Evolutionary conservation across 2,888 invertebrate species (phyloP), one percentile per base, ranked within the genome.

Genomic region (Sthenelais limicola): DNA sequence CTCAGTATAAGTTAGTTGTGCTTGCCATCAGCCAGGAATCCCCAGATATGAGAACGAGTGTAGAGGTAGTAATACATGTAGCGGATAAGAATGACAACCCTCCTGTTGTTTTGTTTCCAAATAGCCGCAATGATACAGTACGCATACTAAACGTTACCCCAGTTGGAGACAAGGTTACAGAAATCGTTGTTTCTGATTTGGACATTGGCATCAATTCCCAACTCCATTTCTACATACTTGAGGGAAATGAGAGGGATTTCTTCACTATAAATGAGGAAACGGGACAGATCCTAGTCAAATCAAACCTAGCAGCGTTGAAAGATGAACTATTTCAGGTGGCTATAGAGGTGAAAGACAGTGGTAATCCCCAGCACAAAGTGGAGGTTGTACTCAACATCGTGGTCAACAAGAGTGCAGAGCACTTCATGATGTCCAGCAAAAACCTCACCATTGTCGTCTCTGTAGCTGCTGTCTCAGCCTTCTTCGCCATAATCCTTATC

Each of bases 51-150:
- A 70, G 52, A 32, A 72, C 68, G 43, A 73, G 72, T 18, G 49
- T 67, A 2, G n/a, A 35, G 3, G 73, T 74, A 7, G 33, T 38
- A 24, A 67, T 74, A 15, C 52, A 74, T 49, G 71, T 77, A n/a
- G 71, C 73, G n/a, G 77, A 77, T 52, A 56, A 67, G 38, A 77
- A 77, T 69, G 77, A 77, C 62, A 75, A 77, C 62, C 35, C 66
- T 47, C 77, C 77, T 3, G 51, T 67, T n/a, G 66, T 75, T 30
- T 62, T 49, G 15, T 76, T 71, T 52, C 76, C 76, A 3, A 68
- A 49, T 30, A 30, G 38, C 12, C 30, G 51, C 24, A 75, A 77
- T 38, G 62, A 71, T 32, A 73, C 75, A 21, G 48, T 77, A 7
- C 51, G 62, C 47, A 35, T 77, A 35, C 67, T 72, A 26, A 69